Percentiles rank a stretch among this genome's conserved stretches.
Evolutionary conservation across 2,888 invertebrate species (phyloP).

Genomic region (Idaea aversata): DNA sequence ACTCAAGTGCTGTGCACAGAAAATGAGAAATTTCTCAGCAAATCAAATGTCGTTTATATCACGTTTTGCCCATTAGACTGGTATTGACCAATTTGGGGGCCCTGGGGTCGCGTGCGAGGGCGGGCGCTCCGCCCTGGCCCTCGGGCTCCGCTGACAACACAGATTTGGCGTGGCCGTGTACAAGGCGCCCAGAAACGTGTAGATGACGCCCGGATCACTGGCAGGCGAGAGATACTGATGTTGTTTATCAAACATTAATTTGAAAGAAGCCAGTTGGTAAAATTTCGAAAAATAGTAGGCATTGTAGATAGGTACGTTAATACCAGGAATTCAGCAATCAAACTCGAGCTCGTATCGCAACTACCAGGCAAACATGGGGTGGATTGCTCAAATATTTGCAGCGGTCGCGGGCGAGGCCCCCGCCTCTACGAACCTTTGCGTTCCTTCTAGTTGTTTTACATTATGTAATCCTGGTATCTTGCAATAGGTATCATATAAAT

Average conservation of each 20-base stretch:
- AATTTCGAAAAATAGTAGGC: neutral
- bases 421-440: conserved; percentile 44
- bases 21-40: neutral
- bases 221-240: conserved; percentile 6
- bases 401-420: conserved; percentile 41
- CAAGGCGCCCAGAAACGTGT: conserved; percentile 22
- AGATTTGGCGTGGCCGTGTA: conserved; percentile 50
- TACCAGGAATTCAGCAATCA: conserved; percentile 47
- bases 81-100: conserved; percentile 14
- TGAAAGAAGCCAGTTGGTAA: neutral
- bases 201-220: conserved; percentile 13
- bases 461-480: conserved; percentile 52
- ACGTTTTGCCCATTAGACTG: neutral
- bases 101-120: conserved; percentile 41
- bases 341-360: conserved; percentile 35
- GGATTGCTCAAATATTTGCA: conserved; percentile 55
- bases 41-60: neutral
- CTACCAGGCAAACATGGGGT: conserved; percentile 59
- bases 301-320: neutral
- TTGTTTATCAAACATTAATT: too few species aligned
- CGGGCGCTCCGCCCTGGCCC: conserved; percentile 55
- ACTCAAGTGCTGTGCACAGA: neutral
- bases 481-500: conserved; percentile 8
- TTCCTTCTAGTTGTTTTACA: conserved; percentile 41
- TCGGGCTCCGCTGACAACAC: conserved; percentile 43